Base-by-base conservation (phyloP, 2,888 invertebrate species). In the Stenodema calcarata region DNA sequence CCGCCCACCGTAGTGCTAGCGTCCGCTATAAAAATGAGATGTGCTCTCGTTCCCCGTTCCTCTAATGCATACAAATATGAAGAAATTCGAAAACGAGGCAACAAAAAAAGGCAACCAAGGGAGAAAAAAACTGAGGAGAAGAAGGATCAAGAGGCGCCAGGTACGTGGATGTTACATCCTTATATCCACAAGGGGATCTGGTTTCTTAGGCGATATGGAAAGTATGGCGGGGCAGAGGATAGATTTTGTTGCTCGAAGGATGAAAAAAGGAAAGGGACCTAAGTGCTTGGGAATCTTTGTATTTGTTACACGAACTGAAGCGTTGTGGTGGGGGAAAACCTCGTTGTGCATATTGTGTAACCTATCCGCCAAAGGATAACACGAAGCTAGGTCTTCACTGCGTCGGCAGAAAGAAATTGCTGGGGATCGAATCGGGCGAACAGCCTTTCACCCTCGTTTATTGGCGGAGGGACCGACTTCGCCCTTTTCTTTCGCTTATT, bases 11-110 rank as follows among this genome's bases (percentile, higher is more conserved):
- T 9, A 78, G 78, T 78, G 18, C 78, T 44, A 16, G 35, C 75
- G 18, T 76, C 75, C 75, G 75, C 75, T 41, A 78, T 78, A 78
- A 78, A 78, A 78, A 78, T 78, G 78, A 78, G 44, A 41, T 44
- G 78, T 78, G 78, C 78, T 6, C 78, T 42, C 78, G 78, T 78
- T 78, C 23, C 76, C 78, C 41, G 44, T n/a, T 78, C 78, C 78
- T 78, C 78, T 78, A 78, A 78, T 78, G 78, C 78, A 78, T 78
- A 78, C 78, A 44, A 78, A 78, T 78, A 78, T 78, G 78, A 78
- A 78, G 44, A 78, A 78, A 78, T 78, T 78, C 44, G 42, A 27
- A 78, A 78, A 78, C 73, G 70, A 70, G 70, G 70, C 35, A 75
- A 11, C 16, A 7, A 42, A 79, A 44, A 30, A 27, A 30, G 23